Evolutionary conservation across 2,888 invertebrate genomes (phyloP).

Genomic region (Diarsia rubi): DNA sequence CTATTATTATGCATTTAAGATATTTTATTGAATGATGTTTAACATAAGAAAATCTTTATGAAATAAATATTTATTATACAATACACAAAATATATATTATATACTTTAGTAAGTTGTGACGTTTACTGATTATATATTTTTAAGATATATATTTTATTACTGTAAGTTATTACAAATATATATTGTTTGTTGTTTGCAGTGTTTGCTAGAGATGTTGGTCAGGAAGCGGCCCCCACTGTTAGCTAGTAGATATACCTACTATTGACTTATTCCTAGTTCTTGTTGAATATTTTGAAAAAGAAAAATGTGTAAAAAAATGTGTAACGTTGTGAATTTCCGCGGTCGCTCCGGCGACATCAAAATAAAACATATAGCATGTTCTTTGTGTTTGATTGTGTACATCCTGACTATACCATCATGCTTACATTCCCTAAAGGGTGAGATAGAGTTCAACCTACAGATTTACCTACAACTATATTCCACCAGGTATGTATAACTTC

Average conservation of each 20-base stretch:
- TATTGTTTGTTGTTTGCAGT: constrained; percentile 25
- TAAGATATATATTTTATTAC: constrained; percentile 21
- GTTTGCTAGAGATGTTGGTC: constrained; percentile 45
- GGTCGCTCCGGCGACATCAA: constrained; percentile 80
- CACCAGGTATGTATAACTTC: background rate
- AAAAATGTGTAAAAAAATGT: constrained; percentile 83
- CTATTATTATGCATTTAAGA: constrained; percentile 10
- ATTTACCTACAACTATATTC: background rate
- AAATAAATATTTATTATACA: background rate
- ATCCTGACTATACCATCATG: background rate
- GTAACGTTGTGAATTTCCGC: constrained; percentile 87
- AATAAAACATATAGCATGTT: constrained; percentile 89
- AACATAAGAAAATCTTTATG: background rate
- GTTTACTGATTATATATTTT: constrained; percentile 23
- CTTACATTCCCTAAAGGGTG: background rate
- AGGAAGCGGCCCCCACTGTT: constrained; percentile 84
- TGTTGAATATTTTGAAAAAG: constrained; percentile 89
- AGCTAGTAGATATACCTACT: constrained; percentile 86
- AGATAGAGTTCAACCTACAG: background rate
- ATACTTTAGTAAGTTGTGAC: background rate
- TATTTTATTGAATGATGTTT: constrained; percentile 20
- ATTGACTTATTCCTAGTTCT: constrained; percentile 89
- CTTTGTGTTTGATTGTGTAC: constrained; percentile 70
- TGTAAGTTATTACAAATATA: background rate
- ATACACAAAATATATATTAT: background rate